Conservation (phyloP, 1,140 invertebrate species). For the Lordiphosa collinella region DNA sequence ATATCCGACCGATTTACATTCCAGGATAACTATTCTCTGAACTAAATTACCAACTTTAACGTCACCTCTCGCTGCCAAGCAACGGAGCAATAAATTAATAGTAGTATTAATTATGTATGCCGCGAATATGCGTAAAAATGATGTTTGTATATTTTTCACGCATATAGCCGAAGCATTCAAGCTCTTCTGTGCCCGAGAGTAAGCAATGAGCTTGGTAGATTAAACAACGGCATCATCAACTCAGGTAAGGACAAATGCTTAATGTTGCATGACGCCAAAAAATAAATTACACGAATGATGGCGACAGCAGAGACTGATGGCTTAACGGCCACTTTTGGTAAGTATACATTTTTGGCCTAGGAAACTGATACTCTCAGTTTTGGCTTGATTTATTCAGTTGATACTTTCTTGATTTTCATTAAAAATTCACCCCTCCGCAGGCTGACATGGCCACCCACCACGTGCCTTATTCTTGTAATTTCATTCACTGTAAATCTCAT, state of each 20-base stretch:
- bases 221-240: constrained; percentile 21
- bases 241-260: constrained; percentile 44
- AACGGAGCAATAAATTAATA: constrained; percentile 53
- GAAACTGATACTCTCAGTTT: too few species aligned
- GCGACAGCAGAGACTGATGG: background rate
- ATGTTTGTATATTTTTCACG: constrained; percentile 47
- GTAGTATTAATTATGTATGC: constrained; percentile 62
- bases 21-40: too few species aligned
- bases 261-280: constrained; percentile 42
- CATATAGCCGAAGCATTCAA: constrained; percentile 1
- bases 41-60: background rate
- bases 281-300: constrained; percentile 20
- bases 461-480: constrained; percentile 21
- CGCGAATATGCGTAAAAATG: constrained; percentile 53
- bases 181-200: background rate
- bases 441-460: background rate
- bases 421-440: background rate
- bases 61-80: constrained; percentile 20
- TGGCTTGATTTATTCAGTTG: background rate
- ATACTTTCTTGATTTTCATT: constrained; percentile 12
- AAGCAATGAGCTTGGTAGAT: constrained; percentile 33
- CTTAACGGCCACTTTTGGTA: background rate
- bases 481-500: constrained; percentile 30
- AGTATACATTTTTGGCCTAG: too few species aligned
- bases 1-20: too few species aligned